phyloP scores from a whole-genome alignment of 2,888 invertebrate species.

The Biston betularia region DNA sequence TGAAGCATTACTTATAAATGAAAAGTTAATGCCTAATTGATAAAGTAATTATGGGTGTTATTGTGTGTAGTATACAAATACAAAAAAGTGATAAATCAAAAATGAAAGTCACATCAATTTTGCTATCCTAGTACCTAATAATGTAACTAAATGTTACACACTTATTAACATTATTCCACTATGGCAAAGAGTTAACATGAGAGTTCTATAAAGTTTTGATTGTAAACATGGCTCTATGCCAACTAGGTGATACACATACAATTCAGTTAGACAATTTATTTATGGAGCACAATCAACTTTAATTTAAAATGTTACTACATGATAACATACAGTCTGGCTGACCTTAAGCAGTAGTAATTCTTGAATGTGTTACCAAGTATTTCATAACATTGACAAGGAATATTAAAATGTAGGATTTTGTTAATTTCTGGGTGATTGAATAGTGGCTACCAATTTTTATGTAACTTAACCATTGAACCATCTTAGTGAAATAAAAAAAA shows the following conservation, averaged over 20 bases:
- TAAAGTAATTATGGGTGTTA: too few species aligned
- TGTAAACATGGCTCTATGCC: constrained; percentile 35
- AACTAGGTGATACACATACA: constrained; percentile 30
- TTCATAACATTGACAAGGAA: too few species aligned
- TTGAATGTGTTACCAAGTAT: not conserved
- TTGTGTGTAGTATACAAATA: too few species aligned
- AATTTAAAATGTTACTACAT: constrained; percentile 5
- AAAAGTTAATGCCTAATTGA: too few species aligned
- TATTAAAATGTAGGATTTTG: too few species aligned
- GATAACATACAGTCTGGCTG: not conserved
- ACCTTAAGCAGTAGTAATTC: not conserved
- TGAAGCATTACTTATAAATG: not conserved
- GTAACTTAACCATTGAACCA: too few species aligned
- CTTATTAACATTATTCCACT: not conserved
- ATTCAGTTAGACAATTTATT: constrained; percentile 17
- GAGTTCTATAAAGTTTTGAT: constrained; percentile 19
- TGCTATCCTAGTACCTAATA: too few species aligned
- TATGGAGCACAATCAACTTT: constrained; percentile 12
- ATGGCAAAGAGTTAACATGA: constrained; percentile 11
- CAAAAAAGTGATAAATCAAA: too few species aligned
- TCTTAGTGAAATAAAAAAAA: too few species aligned
- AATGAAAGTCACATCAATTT: too few species aligned
- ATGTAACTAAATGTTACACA: not conserved
- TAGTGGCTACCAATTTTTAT: too few species aligned
- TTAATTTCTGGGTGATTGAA: too few species aligned